Conservation (phyloP, 2,888 invertebrate species). For the Petrophora chlorosata region DNA sequence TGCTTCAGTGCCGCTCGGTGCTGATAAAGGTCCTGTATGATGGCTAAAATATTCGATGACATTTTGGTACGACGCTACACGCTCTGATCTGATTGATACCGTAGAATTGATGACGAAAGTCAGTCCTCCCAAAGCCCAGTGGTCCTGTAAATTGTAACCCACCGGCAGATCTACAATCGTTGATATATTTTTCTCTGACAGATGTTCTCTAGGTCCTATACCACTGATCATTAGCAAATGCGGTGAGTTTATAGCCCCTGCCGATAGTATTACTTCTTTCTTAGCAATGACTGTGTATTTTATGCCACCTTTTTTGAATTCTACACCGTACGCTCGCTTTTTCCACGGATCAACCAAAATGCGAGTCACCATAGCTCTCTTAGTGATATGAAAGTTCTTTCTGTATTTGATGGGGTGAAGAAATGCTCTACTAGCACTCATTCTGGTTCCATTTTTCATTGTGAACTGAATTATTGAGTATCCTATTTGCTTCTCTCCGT, state of each 20-base stretch:
- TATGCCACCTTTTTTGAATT: conserved; percentile 79
- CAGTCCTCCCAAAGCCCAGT: conserved; percentile 87
- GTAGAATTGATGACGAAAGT: conserved; percentile 88
- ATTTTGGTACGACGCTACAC: conserved; percentile 60
- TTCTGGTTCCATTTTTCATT: conserved; percentile 86
- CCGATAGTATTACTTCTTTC: conserved; percentile 89
- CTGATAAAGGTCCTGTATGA: conserved; percentile 68
- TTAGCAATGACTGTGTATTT: conserved; percentile 72
- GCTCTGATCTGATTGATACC: conserved; percentile 85
- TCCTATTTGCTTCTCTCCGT: conserved; percentile 87
- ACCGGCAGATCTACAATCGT: conserved; percentile 86
- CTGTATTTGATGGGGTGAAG: conserved; percentile 84
- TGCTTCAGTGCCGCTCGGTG: conserved; percentile 71
- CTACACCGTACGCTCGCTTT: conserved; percentile 83
- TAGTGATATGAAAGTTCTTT: conserved; percentile 85
- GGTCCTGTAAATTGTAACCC: conserved; percentile 91
- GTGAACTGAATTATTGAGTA: conserved; percentile 87
- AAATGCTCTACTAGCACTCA: conserved; percentile 89
- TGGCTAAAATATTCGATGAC: conserved; percentile 82
- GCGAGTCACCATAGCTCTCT: conserved; percentile 83
- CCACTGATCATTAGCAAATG: conserved; percentile 93
- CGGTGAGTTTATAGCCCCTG: conserved; percentile 91
- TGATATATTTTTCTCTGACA: conserved; percentile 82
- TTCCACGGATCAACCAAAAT: conserved; percentile 80
- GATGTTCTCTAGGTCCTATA: conserved; percentile 86